Conservation (phyloP, 2,888 invertebrate genomes). For the Caenorhabditis panamensis region DNA sequence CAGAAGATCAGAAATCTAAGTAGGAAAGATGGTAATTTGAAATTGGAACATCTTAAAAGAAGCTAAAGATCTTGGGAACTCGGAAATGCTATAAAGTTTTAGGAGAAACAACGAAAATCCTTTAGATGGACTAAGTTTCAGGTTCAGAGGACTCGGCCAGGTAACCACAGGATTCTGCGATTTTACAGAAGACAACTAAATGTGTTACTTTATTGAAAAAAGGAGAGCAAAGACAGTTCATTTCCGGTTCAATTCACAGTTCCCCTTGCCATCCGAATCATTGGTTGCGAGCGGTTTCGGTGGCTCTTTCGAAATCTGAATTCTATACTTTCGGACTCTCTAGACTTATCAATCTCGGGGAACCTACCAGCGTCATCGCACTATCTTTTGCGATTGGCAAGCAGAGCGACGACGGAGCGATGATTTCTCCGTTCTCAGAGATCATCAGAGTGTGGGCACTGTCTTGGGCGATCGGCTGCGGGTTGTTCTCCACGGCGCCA, state of each 20-base stretch:
- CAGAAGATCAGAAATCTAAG: too few relatives aligned
- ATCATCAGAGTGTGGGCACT: slow-evolving; percentile 12
- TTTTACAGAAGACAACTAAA: too few relatives aligned
- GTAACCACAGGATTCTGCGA: too few relatives aligned
- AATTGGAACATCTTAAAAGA: too few relatives aligned
- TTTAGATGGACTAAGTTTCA: too few relatives aligned
- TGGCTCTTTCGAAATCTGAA: slow-evolving; percentile 14
- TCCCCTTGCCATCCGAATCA: background rate
- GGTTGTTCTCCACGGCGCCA: background rate
- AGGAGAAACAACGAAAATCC: too few relatives aligned
- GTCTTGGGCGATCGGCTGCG: slow-evolving; percentile 16
- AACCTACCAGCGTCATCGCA: slow-evolving; percentile 1
- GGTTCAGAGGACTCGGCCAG: too few relatives aligned
- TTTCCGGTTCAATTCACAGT: background rate
- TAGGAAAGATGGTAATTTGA: too few relatives aligned
- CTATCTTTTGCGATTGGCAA: slow-evolving; percentile 26
- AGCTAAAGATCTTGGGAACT: too few relatives aligned
- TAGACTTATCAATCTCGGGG: background rate
- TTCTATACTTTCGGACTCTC: background rate
- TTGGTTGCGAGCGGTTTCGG: slow-evolving; percentile 2
- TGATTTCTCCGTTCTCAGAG: slow-evolving; percentile 26
- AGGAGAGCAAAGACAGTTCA: background rate
- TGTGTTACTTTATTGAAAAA: too few relatives aligned
- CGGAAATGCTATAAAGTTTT: too few relatives aligned
- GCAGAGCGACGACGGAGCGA: slow-evolving; percentile 1